Base-by-base conservation (phyloP, 2,113 vertebrate species). In the Oryzias javanicus region DNA sequence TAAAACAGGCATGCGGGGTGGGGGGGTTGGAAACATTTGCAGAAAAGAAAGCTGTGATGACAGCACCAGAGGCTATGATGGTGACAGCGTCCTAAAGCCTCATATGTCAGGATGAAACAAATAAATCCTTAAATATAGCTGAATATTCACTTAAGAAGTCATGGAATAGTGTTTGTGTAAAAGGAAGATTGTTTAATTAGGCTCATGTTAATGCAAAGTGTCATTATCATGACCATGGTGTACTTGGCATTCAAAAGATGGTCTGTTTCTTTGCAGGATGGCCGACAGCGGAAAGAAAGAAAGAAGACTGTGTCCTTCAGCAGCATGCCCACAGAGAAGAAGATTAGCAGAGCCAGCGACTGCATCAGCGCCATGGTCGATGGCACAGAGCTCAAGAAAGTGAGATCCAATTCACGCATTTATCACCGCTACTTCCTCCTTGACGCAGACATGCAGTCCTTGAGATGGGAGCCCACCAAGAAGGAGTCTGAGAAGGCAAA, bases 401-500 rank as follows among this genome's bases (percentile, higher is more conserved):
- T 99, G 25, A 91, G 97, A 7, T 96, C 97, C 75, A 99, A 97
- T 79, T 98, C 96, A 0, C 92, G 97, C 45, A 86, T 98, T 46
- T 99, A 99, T 67, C 93, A 96, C 42, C 88, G 97, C 2, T 96
- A 97, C 55, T 99, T 99, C 53, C 90, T 99, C 47, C 86, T 99
- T 16, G 97, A 99, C 10, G 95, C 97, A 0, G 97, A 99, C 81
- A 98, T 99, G 97, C 97, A 99, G 80, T 98, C 95, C 27, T 82
- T 99, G 19, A 89, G 95, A 48, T 99, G 97, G 97, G 97, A 99
- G 53, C 97, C 97, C 12, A 96, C 97, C 0, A 99, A 99, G 80
- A 99, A 99, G 76, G 97, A 99, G 81, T 96, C 94, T 0, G 97
- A 99, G 79, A 98, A 98, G 88, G 97, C 97, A 46, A 98, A 96